Conservation (phyloP, 2,797 vertebrate species). For the Microctenopoma steveboyesi region DNA sequence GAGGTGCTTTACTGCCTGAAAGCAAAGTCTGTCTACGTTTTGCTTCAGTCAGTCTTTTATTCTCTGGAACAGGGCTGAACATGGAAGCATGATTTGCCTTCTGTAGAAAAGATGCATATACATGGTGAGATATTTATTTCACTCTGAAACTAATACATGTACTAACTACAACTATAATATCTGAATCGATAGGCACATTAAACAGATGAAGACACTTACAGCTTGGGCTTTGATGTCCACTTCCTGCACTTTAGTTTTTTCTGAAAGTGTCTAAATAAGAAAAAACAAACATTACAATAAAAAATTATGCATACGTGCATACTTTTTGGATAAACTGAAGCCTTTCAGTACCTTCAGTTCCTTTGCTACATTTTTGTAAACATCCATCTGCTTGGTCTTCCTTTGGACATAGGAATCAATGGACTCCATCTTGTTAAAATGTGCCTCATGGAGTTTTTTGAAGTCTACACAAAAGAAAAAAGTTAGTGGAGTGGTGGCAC, state of each 20-base stretch:
- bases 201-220: constrained; percentile 49
- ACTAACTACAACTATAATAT: neutral
- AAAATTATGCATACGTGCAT: neutral
- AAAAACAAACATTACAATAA: neutral
- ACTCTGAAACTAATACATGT: fast-evolving
- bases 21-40: constrained; percentile 53
- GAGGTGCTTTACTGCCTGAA: constrained; percentile 60
- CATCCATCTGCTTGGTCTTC: constrained; percentile 85
- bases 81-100: constrained; percentile 63
- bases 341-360: constrained; percentile 84
- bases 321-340: neutral
- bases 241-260: constrained; percentile 62
- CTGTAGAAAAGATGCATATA: constrained; percentile 60
- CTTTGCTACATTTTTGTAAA: constrained; percentile 73
- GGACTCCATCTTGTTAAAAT: constrained; percentile 96
- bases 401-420: constrained; percentile 91
- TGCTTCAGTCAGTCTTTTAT: constrained; percentile 58
- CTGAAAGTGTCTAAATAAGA: constrained; percentile 67
- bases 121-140: neutral
- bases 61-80: constrained; percentile 81
- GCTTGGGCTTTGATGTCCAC: constrained; percentile 54
- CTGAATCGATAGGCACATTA: neutral
- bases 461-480: constrained; percentile 83
- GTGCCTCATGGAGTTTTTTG: constrained; percentile 93
- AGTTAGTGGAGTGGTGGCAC: no score